phyloP scores from a whole-genome alignment of 2,113 vertebrate species.

The Sakesphorus luctuosus region DNA sequence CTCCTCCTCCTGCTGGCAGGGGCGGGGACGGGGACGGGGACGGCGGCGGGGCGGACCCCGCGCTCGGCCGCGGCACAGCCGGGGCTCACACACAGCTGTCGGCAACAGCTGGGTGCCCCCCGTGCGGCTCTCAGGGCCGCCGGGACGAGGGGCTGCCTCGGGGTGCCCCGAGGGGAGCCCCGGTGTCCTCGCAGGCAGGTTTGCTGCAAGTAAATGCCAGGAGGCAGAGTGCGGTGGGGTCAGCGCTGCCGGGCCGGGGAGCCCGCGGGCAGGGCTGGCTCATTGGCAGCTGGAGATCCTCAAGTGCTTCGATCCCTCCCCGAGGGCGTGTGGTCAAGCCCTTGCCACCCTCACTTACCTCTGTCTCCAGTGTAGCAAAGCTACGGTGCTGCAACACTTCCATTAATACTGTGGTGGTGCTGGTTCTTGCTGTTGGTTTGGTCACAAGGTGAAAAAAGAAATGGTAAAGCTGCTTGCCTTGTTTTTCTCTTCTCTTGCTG shows the following conservation, averaged over 20 bases:
- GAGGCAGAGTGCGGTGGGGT: background rate
- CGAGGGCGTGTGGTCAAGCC: background rate
- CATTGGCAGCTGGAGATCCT: background rate
- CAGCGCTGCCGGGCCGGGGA: background rate
- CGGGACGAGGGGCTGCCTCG: background rate
- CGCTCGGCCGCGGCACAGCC: conserved; percentile 35
- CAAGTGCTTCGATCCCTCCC: background rate
- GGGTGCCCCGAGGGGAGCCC: background rate
- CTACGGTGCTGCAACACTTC: background rate
- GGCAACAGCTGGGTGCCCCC: conserved; percentile 65
- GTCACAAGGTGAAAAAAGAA: background rate
- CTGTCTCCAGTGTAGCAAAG: background rate
- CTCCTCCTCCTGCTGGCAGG: conserved; percentile 40
- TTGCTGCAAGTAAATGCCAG: background rate
- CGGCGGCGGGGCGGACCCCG: conserved; percentile 13
- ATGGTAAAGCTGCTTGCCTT: background rate
- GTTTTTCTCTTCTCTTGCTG: background rate
- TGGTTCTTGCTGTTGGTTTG: background rate
- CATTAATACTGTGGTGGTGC: background rate
- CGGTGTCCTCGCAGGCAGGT: background rate
- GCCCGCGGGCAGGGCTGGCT: background rate
- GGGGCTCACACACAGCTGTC: background rate
- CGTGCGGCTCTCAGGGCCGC: background rate
- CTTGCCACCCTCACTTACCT: background rate
- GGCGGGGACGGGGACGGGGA: conserved; percentile 54